Evolutionary conservation across 2,797 vertebrate genomes (phyloP).

Genomic region (Pipistrellus pygmaeus): DNA sequence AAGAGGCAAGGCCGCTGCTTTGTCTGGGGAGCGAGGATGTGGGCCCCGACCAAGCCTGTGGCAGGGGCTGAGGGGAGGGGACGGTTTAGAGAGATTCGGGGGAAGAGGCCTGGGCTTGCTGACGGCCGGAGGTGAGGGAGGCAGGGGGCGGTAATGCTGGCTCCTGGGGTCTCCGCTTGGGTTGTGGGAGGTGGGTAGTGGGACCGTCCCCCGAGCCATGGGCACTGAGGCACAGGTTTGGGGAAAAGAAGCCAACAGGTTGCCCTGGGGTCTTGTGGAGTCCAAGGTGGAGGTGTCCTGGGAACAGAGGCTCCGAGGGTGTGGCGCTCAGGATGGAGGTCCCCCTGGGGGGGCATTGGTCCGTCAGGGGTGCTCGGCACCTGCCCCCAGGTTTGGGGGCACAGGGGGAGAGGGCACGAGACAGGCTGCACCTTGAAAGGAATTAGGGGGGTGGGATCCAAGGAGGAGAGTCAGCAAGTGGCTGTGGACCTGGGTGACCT

Average conservation of each 20-base stretch:
- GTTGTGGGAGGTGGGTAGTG: neutral
- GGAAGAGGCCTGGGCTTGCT: neutral
- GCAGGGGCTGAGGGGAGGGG: neutral
- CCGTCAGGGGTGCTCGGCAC: rapidly evolving
- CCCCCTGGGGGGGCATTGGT: too few relatives aligned
- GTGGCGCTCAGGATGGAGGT: neutral
- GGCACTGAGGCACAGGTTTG: neutral
- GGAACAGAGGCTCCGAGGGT: neutral
- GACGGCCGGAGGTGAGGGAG: too few relatives aligned
- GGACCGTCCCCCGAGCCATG: neutral
- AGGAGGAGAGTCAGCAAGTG: neutral
- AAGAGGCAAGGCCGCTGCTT: neutral
- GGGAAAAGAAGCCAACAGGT: neutral
- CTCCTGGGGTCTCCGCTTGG: neutral
- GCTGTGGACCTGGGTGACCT: neutral
- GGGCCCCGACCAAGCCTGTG: neutral
- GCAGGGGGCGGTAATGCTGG: neutral
- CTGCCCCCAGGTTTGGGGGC: neutral
- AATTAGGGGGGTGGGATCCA: neutral
- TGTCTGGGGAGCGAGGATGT: neutral
- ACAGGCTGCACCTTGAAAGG: neutral
- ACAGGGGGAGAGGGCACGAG: neutral
- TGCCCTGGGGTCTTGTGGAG: neutral
- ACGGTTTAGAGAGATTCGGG: neutral
- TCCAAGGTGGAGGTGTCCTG: neutral